Conservation (phyloP, 1,140 invertebrate genomes). For the Apis laboriosa region DNA sequence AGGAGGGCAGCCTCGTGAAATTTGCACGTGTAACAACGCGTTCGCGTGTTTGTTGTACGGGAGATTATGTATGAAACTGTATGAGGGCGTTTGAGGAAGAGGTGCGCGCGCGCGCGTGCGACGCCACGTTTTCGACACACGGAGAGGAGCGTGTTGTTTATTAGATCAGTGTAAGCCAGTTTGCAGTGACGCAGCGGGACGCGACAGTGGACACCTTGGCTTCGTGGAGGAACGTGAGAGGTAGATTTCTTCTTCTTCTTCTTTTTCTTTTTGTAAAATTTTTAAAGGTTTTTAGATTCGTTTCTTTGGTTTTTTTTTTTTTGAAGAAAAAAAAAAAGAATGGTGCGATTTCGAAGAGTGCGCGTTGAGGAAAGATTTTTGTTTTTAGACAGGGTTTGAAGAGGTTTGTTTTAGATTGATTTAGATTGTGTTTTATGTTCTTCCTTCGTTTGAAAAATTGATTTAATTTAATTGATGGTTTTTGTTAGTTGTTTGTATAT, state of each 20-base stretch:
- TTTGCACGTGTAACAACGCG: neutral
- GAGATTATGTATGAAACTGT: too few relatives aligned
- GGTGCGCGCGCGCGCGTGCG: neutral
- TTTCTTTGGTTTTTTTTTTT: neutral
- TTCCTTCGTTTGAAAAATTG: too few relatives aligned
- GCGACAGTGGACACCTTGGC: conserved; percentile 71
- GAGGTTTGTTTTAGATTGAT: too few relatives aligned
- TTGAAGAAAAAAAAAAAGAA: too few relatives aligned
- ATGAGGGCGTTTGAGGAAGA: neutral
- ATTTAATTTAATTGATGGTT: too few relatives aligned
- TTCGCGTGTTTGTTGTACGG: neutral
- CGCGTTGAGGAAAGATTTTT: too few relatives aligned
- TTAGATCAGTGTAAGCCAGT: conserved; percentile 80
- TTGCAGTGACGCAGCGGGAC: conserved; percentile 74
- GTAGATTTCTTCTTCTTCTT: neutral
- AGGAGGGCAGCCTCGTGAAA: too few relatives aligned
- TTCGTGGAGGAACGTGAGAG: conserved; percentile 60
- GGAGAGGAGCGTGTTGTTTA: conserved; percentile 69
- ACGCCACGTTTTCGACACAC: conserved; percentile 28
- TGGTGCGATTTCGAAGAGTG: too few relatives aligned
- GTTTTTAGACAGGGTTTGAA: too few relatives aligned
- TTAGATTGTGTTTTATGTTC: too few relatives aligned
- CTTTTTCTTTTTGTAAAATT: neutral
- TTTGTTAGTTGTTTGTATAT: too few relatives aligned
- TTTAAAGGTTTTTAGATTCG: too few relatives aligned